These are phyloP conservation scores for Cheilosia grossa DNA, from an alignment of 2,888 invertebrate species.

Conservation along the genomic window DNA sequence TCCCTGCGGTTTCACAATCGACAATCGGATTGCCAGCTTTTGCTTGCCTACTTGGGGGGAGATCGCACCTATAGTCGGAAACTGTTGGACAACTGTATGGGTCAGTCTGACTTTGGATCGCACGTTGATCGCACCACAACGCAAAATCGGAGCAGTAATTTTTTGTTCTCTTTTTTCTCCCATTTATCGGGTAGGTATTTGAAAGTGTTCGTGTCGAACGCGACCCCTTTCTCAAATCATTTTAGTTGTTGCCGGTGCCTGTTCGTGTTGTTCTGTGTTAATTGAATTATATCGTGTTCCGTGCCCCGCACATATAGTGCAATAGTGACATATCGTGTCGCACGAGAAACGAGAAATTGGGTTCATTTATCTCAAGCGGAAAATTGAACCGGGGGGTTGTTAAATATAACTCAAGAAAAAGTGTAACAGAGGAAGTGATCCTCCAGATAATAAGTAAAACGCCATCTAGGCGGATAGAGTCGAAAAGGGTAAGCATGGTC, in stretches of 20 bases:
- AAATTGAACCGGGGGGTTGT: background rate
- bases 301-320: constrained; percentile 12
- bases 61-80: constrained; percentile 50
- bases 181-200: background rate
- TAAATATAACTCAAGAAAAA: constrained; percentile 11
- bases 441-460: constrained; percentile 5
- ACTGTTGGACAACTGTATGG: constrained; percentile 34
- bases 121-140: constrained; percentile 41
- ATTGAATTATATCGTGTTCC: constrained; percentile 44
- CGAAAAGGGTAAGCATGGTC: background rate
- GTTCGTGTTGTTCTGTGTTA: constrained; percentile 38
- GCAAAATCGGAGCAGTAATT: constrained; percentile 17
- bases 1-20: constrained; percentile 22
- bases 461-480: background rate
- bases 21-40: constrained; percentile 30
- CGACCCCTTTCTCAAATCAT: constrained; percentile 26
- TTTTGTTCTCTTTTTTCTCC: no score
- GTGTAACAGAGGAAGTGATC: constrained; percentile 18
- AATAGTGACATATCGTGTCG: constrained; percentile 35
- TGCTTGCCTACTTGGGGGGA: constrained; percentile 9
- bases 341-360: constrained; percentile 17
- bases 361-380: constrained; percentile 17
- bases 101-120: constrained; percentile 57
- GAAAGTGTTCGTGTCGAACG: constrained; percentile 7
- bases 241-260: constrained; percentile 31